A percentile compares a stretch with the other conserved stretches of the same genome.
Conservation (phyloP, 2,888 invertebrate genomes). For the Polyommatus icarus region DNA sequence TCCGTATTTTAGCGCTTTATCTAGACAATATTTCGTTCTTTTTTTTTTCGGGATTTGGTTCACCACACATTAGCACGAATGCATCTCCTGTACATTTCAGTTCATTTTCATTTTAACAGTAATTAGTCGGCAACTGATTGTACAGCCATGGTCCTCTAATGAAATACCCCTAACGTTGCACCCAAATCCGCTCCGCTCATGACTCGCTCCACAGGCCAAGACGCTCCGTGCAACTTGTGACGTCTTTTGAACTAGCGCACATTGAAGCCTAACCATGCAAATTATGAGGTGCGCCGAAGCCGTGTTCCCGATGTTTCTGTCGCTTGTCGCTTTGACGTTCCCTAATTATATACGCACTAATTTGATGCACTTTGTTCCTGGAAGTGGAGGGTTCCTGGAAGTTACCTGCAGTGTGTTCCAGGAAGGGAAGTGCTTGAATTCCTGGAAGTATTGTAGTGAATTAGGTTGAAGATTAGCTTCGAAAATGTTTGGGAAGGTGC, state of each 20-base stretch:
- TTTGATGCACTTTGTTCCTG: constrained; percentile 16
- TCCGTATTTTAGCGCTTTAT: too few relatives aligned
- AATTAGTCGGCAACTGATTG: too few relatives aligned
- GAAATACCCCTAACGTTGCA: not conserved
- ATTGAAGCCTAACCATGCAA: constrained; percentile 60
- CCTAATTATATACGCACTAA: constrained; percentile 25
- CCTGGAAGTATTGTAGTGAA: not conserved
- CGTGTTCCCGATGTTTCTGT: constrained; percentile 35
- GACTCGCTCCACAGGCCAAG: constrained; percentile 36
- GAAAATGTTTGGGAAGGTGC: not conserved
- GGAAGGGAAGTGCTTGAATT: not conserved
- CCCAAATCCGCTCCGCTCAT: not conserved
- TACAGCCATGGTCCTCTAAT: too few relatives aligned
- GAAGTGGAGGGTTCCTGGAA: not conserved
- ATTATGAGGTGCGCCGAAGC: constrained; percentile 49
- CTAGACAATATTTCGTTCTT: too few relatives aligned
- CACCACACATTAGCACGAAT: too few relatives aligned
- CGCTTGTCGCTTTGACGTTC: constrained; percentile 29
- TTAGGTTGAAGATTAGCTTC: not conserved
- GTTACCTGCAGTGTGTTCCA: not conserved
- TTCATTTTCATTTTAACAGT: too few relatives aligned
- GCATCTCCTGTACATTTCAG: too few relatives aligned
- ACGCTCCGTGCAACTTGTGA: constrained; percentile 43
- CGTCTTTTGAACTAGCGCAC: constrained; percentile 54
- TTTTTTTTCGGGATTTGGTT: too few relatives aligned